phyloP scores from a whole-genome alignment of 2,113 vertebrate species.

The Ceyx margarethae region DNA sequence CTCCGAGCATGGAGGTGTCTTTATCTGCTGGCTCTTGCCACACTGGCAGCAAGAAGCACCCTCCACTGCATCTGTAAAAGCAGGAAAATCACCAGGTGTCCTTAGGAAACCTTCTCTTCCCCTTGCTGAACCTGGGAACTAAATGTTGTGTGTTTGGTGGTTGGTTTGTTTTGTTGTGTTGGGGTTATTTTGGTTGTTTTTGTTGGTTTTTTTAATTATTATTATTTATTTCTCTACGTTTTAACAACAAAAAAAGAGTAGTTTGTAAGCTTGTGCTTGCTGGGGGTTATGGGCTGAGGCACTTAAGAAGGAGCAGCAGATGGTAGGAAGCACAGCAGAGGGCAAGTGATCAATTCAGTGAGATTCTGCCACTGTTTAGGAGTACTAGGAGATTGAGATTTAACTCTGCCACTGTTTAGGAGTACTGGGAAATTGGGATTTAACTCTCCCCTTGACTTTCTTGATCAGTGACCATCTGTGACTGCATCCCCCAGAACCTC shows the following conservation, averaged over 20 bases:
- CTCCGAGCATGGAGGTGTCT: not conserved
- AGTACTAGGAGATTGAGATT: not conserved
- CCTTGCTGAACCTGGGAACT: not conserved
- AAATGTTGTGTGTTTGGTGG: not conserved
- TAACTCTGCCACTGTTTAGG: not conserved
- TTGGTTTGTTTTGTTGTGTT: not conserved
- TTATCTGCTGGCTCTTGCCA: not conserved
- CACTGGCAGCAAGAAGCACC: not conserved
- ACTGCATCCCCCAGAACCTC: not conserved
- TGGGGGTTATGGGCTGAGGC: fast-evolving
- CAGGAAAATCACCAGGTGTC: not conserved
- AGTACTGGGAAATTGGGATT: not conserved
- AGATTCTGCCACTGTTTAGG: not conserved
- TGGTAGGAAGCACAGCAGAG: not conserved
- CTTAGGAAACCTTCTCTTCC: not conserved
- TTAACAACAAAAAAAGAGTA: not conserved
- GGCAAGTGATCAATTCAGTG: not conserved
- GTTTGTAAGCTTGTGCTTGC: not conserved
- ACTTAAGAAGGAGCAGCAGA: not conserved
- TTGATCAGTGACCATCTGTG: not conserved
- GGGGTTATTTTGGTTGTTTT: no score
- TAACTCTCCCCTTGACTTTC: not conserved
- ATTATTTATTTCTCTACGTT: not conserved
- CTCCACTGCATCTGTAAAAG: not conserved
- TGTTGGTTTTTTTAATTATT: no score